These are phyloP conservation scores for Megamerina dolium DNA, from an alignment of 2,888 invertebrate genomes.

Conservation along the genomic window DNA sequence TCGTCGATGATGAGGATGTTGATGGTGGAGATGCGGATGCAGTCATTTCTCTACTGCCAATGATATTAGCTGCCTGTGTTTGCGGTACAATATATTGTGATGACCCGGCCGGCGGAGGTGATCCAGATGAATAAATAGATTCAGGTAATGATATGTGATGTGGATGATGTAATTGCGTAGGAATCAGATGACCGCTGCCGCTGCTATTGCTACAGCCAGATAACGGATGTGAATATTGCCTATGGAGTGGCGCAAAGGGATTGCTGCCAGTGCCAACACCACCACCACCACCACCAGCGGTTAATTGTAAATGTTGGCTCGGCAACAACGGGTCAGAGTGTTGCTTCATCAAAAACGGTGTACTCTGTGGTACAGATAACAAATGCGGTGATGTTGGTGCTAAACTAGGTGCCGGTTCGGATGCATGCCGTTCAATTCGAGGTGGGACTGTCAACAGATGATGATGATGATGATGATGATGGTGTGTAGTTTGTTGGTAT, in stretches of 20 bases:
- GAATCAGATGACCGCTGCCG: slow-evolving; percentile 21
- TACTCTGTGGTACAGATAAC: slow-evolving; percentile 54
- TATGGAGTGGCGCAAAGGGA: slow-evolving; percentile 47
- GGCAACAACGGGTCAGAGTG: slow-evolving; percentile 62
- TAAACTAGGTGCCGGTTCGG: slow-evolving; percentile 55
- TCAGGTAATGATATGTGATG: slow-evolving; percentile 47
- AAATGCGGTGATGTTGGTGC: slow-evolving; percentile 54
- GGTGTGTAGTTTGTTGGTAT: slow-evolving; percentile 19
- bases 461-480: slow-evolving; percentile 27
- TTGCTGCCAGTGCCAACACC: slow-evolving; percentile 28
- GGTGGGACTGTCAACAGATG: slow-evolving; percentile 51
- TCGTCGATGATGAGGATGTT: slow-evolving; percentile 18
- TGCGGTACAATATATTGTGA: slow-evolving; percentile 41
- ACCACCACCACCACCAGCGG: slow-evolving; percentile 24
- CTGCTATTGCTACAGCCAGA: slow-evolving; percentile 27
- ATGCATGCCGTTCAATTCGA: slow-evolving; percentile 56
- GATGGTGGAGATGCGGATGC: slow-evolving; percentile 6
- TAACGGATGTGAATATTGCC: slow-evolving; percentile 53
- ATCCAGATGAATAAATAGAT: slow-evolving; percentile 41
- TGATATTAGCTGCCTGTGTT: neutral
- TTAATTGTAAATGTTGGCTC: slow-evolving; percentile 51
- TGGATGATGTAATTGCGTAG: slow-evolving; percentile 35
- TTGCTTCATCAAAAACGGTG: slow-evolving; percentile 58
- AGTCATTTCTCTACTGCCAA: neutral
- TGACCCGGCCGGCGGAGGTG: slow-evolving; percentile 42